Evolutionary conservation across 2,797 vertebrate genomes (phyloP), one percentile per base, ranked within the genome.

Genomic region (Choloepus didactylus): DNA sequence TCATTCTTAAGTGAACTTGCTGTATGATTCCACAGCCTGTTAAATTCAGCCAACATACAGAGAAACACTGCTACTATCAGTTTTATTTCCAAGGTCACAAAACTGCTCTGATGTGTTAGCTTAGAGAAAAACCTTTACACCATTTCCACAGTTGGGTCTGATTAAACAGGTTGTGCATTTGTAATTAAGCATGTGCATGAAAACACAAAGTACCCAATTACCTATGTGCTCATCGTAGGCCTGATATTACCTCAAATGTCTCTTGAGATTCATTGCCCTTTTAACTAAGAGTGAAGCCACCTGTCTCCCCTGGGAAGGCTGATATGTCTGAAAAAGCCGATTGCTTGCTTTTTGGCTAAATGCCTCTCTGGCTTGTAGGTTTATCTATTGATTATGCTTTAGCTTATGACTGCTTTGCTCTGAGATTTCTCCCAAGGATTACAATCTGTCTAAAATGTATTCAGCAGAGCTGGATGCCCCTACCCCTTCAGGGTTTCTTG

Each of bases 331-430:
- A 91, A 94, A 91, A 35, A 95, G 60, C 60, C 54, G 35, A 82
- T 76, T 83, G 81, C 94, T 97, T 97, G 96, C 87, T 95, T 95
- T 96, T 5, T 2, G 41, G 84, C 92, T 90, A 96, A 97, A 95
- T 86, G 77, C 77, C n/a, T 96, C 69, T 95, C 81, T 72, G 95
- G 59, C 77, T 95, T 4, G 1, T 62, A 93, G 90, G 51, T 69
- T 91, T 90, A 89, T 70, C 95, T 93, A 91, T 94, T 96, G 96
- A 96, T 97, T 94, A 35, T 80, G 29, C 69, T 91, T 95, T 95
- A 96, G 54, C 9, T 87, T 93, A 95, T 75, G 84, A 93, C 76
- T 59, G 6, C 16, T 91, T 93, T 77, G n/a, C 38, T 83, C 60
- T 64, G n/a, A 84, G 35, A 66, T 41, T 89, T 92, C 15, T 83